Evolutionary conservation across 2,888 invertebrate species (phyloP), one percentile per base, ranked within the genome.

Genomic region (Blastobasis adustella): DNA sequence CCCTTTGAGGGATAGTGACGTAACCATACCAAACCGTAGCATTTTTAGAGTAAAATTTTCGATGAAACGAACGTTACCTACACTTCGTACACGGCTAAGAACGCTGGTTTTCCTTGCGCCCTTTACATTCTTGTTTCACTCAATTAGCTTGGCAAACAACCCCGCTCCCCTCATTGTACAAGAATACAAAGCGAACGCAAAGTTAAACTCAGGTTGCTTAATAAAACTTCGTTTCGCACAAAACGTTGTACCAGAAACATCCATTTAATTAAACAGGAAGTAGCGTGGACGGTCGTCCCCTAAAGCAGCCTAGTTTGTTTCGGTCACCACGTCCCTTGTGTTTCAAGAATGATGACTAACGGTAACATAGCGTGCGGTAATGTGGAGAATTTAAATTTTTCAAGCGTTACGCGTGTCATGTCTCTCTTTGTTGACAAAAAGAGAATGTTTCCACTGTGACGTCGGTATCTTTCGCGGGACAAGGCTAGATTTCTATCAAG

Each of bases 231-330:
- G 58, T 53, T 61, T 58, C 58, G 59, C 61, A 69, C 63, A 71
- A 71, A 73, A 71, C 62, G 68, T 67, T 62, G 63, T 64, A 67
- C 58, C 59, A 63, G 65, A 76, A 73, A 75, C 71, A 73, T 63
- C 58, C 67, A 72, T 73, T 76, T 79, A 77, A 79, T 79, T 80
- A 77, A 73, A 67, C 66, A 69, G 74, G 71, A 75, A 78, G 71
- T 76, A 71, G 59, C 69, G 66, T 73, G 73, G 75, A 67, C 73
- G 66, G 63, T 54, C 61, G 63, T 60, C 60, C 59, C 65, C 55
- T 59, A 56, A 9, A 67, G 60, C 60, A 59, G 65, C 55, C 37
- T 10, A 37, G 69, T 75, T 75, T 71, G 72, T 76, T 73, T 69
- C 70, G 64, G 66, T 66, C 62, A 63, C 55, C 60, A 67, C 69